Base-by-base conservation (phyloP, 2,797 vertebrate species). In the Amblyraja radiata region DNA sequence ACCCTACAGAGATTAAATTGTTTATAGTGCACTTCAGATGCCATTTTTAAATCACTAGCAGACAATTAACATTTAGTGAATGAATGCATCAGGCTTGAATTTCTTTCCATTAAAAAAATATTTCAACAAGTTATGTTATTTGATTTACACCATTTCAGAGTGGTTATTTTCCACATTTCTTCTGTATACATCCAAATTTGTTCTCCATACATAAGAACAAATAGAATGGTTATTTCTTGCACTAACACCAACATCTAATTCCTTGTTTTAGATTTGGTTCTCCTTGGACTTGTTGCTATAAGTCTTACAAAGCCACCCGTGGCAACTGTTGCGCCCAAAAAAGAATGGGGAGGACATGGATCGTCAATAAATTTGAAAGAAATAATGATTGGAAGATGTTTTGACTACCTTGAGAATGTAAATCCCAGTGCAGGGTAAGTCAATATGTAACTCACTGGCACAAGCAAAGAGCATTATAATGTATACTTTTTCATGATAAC, bases 351-450 rank as follows among this genome's bases (percentile, higher is more conserved):
- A 11, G 96, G 96, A 91, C 80, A 81, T 2, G 98, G 98, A 23
- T 98, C 97, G 16, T 98, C 98, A 0, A 94, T 93, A 39, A 95
- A 98, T 93, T 95, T 99, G 65, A 94, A 94, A 92, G 96, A 97
- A 93, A 97, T 98, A 32, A 77, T 98, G 93, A 94, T 97, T 39
- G 97, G 97, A 71, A 96, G 98, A 54, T 99, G 98, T 93, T 97
- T 97, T 95, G 95, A 21, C 93, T 98, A 98, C 94, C 94, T 97
- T 25, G 94, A 93, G 0, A 93, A 96, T 0, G n/a, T 58, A 80
- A 80, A 83, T 65, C 39, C 71, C 11, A 54, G 25, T 7, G 90
- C 21, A 76, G 90, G 90, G 90, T 92, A 76, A 13, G 65, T 92
- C 28, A 76, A 54, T 92, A 39, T 92, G 71, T 92, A 32, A 68